These are phyloP conservation scores for Dynastes hyllus DNA, from an alignment of 2,888 invertebrate genomes.

Conservation along the genomic window DNA sequence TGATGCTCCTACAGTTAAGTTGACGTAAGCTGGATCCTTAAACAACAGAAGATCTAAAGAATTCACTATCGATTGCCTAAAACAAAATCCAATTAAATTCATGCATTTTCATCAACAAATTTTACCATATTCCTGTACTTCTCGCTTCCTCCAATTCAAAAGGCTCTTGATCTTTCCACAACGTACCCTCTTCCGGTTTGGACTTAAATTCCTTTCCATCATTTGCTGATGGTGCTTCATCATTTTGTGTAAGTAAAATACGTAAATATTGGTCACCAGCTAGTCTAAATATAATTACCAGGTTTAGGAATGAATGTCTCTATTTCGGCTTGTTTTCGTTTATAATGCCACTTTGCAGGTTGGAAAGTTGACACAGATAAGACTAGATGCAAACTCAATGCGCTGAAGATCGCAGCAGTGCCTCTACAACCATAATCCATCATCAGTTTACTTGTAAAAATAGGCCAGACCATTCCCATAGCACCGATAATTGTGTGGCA, in stretches of 20 bases:
- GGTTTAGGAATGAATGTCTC: conserved; percentile 12
- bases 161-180: neutral
- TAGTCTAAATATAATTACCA: neutral
- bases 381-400: conserved; percentile 78
- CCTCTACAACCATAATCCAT: conserved; percentile 81
- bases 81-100: conserved; percentile 52
- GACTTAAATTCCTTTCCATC: neutral
- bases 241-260: neutral
- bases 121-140: conserved; percentile 17
- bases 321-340: conserved; percentile 56
- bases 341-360: conserved; percentile 83
- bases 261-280: neutral
- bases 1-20: conserved; percentile 81
- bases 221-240: neutral
- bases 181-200: neutral
- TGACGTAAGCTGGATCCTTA: conserved; percentile 78
- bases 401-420: conserved; percentile 79
- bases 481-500: conserved; percentile 82
- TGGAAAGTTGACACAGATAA: conserved; percentile 83
- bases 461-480: conserved; percentile 80
- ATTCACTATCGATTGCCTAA: conserved; percentile 65
- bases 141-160: neutral
- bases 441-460: conserved; percentile 77
- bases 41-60: conserved; percentile 77
- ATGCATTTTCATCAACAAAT: neutral